Conservation (phyloP, 30 jellyfish, hydroid and myxozoan genomes). For the Kudoa iwatai region DNA sequence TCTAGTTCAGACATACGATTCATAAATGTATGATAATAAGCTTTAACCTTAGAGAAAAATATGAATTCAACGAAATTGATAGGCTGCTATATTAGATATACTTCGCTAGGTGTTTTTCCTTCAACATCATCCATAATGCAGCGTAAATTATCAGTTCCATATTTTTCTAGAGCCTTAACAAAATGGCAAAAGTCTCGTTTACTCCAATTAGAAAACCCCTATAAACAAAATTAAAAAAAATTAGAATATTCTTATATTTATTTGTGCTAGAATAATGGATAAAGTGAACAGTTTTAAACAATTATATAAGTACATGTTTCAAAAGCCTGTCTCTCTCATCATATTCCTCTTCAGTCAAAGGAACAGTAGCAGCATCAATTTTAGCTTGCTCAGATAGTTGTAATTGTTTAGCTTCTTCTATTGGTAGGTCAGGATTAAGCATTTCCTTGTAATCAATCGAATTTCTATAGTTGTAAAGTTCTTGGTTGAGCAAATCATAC, state of each 20-base stretch:
- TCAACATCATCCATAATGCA: constrained; percentile 51
- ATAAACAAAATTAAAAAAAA: background rate
- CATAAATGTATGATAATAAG: too few relatives aligned
- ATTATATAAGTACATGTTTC: constrained; percentile 12
- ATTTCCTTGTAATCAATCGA: constrained; percentile 46
- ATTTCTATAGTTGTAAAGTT: constrained; percentile 32
- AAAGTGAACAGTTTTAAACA: background rate
- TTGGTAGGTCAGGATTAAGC: constrained; percentile 20
- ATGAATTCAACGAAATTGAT: too few relatives aligned
- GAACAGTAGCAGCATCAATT: constrained; percentile 58
- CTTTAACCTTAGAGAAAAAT: too few relatives aligned
- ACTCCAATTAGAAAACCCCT: constrained; percentile 81
- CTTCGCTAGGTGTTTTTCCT: constrained; percentile 74
- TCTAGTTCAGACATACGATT: constrained; percentile 36
- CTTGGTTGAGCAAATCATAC: constrained; percentile 55
- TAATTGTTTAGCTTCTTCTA: constrained; percentile 23
- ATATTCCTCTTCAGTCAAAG: constrained; percentile 59
- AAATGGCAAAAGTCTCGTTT: constrained; percentile 65
- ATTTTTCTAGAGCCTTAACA: constrained; percentile 57
- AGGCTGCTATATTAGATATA: too few relatives aligned
- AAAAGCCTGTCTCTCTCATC: constrained; percentile 58
- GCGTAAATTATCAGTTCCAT: constrained; percentile 55
- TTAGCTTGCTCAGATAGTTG: constrained; percentile 54
- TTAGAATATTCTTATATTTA: too few relatives aligned
- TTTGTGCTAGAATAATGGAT: too few relatives aligned